phyloP scores from a whole-genome alignment of 2,113 vertebrate genomes.

The Puffinus mauretanicus region DNA sequence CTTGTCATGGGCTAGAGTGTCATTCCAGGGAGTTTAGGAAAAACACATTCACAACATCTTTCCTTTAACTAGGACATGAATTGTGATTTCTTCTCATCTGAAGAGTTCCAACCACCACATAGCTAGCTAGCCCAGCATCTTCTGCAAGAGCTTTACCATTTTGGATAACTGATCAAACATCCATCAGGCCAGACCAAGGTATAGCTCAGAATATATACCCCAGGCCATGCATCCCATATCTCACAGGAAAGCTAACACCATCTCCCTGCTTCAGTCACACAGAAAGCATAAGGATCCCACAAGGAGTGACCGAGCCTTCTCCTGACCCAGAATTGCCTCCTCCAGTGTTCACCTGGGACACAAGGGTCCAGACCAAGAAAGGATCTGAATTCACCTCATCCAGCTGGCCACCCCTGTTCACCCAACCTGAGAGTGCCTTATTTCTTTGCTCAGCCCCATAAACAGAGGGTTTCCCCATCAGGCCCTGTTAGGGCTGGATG shows the following conservation, averaged over 20 bases:
- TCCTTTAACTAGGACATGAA: background rate
- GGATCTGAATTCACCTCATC: background rate
- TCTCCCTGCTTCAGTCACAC: background rate
- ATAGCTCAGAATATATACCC: background rate
- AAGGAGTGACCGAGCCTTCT: background rate
- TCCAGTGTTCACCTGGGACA: background rate
- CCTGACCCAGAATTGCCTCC: background rate
- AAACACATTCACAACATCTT: background rate
- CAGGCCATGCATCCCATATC: accelerated
- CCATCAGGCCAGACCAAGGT: background rate
- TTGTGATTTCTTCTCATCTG: background rate
- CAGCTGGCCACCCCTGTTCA: background rate
- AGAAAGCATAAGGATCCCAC: background rate
- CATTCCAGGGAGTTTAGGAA: background rate
- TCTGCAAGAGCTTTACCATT: background rate
- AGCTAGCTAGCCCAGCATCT: no score
- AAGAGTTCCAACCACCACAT: background rate
- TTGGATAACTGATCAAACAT: background rate
- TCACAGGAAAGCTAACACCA: background rate
- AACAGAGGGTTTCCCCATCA: background rate
- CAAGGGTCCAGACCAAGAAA: background rate
- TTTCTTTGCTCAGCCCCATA: background rate
- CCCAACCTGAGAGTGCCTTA: background rate
- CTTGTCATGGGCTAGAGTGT: background rate
- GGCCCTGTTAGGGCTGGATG: background rate